Evolutionary conservation across 1,140 invertebrate species (phyloP).

Genomic region (Orchestia grillus): DNA sequence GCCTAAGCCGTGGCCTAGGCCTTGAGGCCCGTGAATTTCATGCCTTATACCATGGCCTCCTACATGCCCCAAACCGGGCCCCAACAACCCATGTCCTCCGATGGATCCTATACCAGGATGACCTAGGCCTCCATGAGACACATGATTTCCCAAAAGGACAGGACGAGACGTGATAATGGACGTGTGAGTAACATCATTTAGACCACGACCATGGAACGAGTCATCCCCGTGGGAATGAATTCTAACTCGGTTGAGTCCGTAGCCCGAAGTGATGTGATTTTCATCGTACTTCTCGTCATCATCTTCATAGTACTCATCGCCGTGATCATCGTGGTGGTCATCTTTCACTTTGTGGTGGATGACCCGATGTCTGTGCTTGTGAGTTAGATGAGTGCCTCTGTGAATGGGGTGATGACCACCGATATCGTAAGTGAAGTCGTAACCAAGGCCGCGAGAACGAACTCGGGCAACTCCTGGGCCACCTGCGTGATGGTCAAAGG

Average conservation of each 20-base stretch:
- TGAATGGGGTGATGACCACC: constrained; percentile 30
- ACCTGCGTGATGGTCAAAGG: background rate
- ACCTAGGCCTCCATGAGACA: background rate
- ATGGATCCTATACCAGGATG: background rate
- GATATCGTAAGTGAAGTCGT: constrained; percentile 45
- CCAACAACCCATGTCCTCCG: background rate
- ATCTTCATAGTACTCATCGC: constrained; percentile 34
- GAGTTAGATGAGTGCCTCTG: background rate
- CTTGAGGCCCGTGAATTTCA: constrained; percentile 28
- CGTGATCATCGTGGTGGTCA: constrained; percentile 7
- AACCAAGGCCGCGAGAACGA: constrained; percentile 30
- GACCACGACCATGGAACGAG: background rate
- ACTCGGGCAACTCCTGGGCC: background rate
- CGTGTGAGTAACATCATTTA: background rate
- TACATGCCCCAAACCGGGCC: background rate
- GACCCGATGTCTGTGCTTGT: background rate
- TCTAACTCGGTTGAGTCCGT: background rate
- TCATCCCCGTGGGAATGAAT: background rate
- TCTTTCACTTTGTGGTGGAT: constrained; percentile 14
- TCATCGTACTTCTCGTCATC: constrained; percentile 39
- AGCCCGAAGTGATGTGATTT: constrained; percentile 34
- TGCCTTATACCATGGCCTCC: background rate
- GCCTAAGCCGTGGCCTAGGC: background rate
- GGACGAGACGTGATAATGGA: constrained; percentile 1
- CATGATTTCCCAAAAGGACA: background rate